A percentile compares a stretch with the other conserved stretches of the same genome.
These are phyloP conservation scores for Nephila pilipes DNA, from an alignment of 1,140 invertebrate species.

Conservation along the genomic window DNA sequence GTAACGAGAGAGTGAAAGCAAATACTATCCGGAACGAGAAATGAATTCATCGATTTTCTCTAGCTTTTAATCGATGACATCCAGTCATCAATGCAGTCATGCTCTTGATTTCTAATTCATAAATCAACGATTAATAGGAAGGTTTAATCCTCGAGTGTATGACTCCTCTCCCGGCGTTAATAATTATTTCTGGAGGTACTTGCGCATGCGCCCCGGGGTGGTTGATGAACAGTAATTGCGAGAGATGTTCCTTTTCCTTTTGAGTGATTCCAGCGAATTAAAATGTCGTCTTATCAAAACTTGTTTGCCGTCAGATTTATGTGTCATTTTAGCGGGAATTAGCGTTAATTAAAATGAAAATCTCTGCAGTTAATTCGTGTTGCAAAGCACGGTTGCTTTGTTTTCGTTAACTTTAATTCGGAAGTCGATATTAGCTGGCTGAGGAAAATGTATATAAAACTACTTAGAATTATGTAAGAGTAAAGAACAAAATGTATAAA, in stretches of 20 bases:
- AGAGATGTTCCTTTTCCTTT: not conserved
- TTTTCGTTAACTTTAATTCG: not conserved
- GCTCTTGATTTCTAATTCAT: conserved; percentile 52
- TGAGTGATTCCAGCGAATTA: conserved; percentile 21
- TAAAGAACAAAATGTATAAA: too few species aligned
- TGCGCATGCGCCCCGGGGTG: not conserved
- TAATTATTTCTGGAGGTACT: conserved; percentile 29
- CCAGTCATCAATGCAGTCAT: conserved; percentile 29
- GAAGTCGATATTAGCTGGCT: not conserved
- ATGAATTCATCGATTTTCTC: conserved; percentile 3
- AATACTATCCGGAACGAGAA: not conserved
- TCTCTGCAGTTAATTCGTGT: not conserved
- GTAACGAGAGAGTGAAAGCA: too few species aligned
- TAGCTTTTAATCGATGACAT: conserved; percentile 16
- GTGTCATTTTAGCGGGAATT: conserved; percentile 12
- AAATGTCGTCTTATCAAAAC: conserved; percentile 40
- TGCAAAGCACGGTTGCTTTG: not conserved
- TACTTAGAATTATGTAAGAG: too few species aligned
- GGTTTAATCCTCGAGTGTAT: conserved; percentile 7
- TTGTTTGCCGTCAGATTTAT: conserved; percentile 9
- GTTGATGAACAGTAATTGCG: conserved; percentile 26
- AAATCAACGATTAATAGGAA: conserved; percentile 54
- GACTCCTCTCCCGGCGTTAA: not conserved
- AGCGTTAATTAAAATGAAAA: conserved; percentile 8
- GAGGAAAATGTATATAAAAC: too few species aligned